Evolutionary conservation across 2,113 vertebrate species (phyloP).

Genomic region (Camelus bactrianus): DNA sequence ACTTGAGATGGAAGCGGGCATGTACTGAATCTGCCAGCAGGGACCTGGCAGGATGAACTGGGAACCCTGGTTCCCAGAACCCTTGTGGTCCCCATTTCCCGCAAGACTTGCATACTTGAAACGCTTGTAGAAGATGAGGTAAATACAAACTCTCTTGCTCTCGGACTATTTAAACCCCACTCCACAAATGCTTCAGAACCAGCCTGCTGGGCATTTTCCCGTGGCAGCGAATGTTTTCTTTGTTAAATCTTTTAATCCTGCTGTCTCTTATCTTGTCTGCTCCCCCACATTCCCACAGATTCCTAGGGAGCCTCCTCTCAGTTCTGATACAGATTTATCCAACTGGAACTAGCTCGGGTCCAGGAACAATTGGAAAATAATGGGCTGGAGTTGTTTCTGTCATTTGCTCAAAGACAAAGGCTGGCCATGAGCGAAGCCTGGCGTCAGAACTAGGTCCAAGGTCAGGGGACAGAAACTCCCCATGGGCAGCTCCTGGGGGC

Average conservation of each 20-base stretch:
- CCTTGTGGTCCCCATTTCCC: not conserved
- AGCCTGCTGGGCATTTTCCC: not conserved
- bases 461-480: not conserved
- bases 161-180: not conserved
- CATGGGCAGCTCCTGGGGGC: not conserved
- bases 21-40: not conserved
- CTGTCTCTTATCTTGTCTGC: not conserved
- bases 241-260: not conserved
- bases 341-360: not conserved
- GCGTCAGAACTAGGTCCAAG: not conserved
- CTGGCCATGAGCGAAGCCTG: not conserved
- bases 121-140: not conserved
- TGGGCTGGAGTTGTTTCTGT: not conserved
- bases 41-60: not conserved
- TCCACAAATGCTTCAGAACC: not conserved
- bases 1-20: not conserved
- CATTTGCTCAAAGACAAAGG: not conserved
- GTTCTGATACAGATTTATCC: not conserved
- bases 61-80: not conserved
- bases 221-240: constrained; percentile 43
- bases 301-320: not conserved
- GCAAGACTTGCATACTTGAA: not conserved
- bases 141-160: not conserved
- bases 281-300: constrained; percentile 32
- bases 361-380: not conserved